Percentiles rank a stretch among this genome's conserved stretches.
Evolutionary conservation across 2,888 invertebrate genomes (phyloP).

Genomic region (Herminia tarsipennalis): DNA sequence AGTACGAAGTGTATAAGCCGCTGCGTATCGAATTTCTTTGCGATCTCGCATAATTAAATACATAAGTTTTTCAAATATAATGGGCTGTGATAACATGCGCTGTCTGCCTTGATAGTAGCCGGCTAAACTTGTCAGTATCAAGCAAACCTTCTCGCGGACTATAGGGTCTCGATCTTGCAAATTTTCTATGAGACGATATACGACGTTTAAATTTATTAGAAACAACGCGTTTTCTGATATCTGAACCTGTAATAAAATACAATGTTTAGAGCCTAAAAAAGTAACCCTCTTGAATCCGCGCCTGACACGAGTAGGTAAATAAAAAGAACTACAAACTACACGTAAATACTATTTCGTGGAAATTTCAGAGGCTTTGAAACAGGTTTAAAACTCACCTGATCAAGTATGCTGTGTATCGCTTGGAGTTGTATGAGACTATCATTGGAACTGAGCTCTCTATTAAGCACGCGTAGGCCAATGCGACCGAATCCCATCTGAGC

Average conservation of each 20-base stretch:
- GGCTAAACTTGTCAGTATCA: constrained; percentile 63
- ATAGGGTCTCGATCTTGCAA: constrained; percentile 64
- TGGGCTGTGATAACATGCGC: constrained; percentile 59
- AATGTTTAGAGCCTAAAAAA: neutral
- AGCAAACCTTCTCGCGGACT: constrained; percentile 69
- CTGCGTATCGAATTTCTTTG: constrained; percentile 72
- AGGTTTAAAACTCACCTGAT: constrained; percentile 55
- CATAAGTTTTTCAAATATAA: constrained; percentile 64
- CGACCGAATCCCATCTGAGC: constrained; percentile 69
- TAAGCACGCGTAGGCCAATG: constrained; percentile 63
- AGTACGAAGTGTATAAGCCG: constrained; percentile 64
- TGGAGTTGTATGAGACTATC: constrained; percentile 66
- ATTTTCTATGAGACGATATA: constrained; percentile 69
- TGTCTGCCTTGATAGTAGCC: constrained; percentile 63
- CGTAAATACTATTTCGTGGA: too few relatives aligned
- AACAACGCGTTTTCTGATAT: constrained; percentile 71
- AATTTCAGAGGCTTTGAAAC: too few relatives aligned
- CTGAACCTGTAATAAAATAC: constrained; percentile 61
- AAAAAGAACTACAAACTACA: too few relatives aligned
- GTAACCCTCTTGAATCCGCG: too few relatives aligned
- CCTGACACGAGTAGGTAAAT: too few relatives aligned
- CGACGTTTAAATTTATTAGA: constrained; percentile 64
- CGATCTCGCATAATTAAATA: constrained; percentile 64
- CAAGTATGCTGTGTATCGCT: constrained; percentile 71
- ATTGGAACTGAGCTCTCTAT: constrained; percentile 65